phyloP scores from a whole-genome alignment of 2,888 invertebrate genomes.

The Epistrophella euchroma region DNA sequence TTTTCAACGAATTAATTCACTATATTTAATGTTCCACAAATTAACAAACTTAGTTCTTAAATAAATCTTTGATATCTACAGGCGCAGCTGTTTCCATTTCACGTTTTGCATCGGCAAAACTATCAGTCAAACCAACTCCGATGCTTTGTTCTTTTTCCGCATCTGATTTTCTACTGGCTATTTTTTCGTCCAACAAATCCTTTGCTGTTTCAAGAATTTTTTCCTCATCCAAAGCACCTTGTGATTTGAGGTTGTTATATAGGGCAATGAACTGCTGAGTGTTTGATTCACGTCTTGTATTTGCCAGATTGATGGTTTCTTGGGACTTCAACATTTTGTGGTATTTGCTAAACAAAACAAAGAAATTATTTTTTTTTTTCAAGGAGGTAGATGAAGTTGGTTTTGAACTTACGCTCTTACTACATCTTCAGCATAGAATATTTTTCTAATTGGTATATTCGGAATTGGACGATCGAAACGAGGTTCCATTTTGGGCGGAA shows the following conservation, averaged over 20 bases:
- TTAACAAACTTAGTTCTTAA: conserved; percentile 47
- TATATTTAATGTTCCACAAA: conserved; percentile 5
- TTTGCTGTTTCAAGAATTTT: conserved; percentile 84
- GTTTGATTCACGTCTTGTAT: conserved; percentile 83
- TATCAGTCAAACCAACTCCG: conserved; percentile 28
- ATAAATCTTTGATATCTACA: conserved; percentile 63
- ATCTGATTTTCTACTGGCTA: conserved; percentile 66
- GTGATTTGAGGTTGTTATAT: conserved; percentile 86
- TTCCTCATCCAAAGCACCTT: conserved; percentile 85
- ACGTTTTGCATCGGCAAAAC: conserved; percentile 46
- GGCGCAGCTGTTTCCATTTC: conserved; percentile 21
- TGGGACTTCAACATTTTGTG: conserved; percentile 86
- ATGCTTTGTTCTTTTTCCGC: conserved; percentile 14
- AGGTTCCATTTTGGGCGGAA: conserved; percentile 95
- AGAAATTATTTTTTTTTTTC: neutral
- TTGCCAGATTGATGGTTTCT: conserved; percentile 85
- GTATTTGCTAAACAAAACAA: conserved; percentile 86
- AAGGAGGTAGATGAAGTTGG: too few species aligned
- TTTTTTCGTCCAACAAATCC: conserved; percentile 83
- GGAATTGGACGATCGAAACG: conserved; percentile 88
- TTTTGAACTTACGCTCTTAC: conserved; percentile 89
- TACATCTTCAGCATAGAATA: conserved; percentile 93
- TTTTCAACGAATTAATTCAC: neutral
- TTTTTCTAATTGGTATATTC: conserved; percentile 86
- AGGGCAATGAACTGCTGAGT: conserved; percentile 86